phyloP scores from a whole-genome alignment of 2,888 invertebrate genomes.

The Andrena dorsata region DNA sequence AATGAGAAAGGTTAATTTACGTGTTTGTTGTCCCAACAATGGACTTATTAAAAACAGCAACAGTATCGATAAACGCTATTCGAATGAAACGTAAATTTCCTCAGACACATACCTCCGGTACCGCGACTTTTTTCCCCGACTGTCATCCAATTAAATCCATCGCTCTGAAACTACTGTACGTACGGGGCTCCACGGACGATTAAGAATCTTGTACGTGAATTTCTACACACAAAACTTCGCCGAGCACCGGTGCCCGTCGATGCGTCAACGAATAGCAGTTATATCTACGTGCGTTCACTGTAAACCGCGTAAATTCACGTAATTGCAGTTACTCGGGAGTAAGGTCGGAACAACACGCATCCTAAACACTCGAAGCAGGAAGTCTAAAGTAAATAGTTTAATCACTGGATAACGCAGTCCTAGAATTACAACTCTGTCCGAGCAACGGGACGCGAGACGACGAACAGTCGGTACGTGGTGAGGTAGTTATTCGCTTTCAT shows the following conservation, averaged over 20 bases:
- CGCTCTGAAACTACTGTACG: conserved; percentile 4
- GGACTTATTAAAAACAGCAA: background rate
- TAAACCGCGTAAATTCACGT: conserved; percentile 49
- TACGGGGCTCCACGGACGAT: conserved; percentile 12
- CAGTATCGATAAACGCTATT: background rate
- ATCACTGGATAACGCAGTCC: conserved; percentile 55
- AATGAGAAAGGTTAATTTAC: conserved; percentile 31
- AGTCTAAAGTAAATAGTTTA: conserved; percentile 60
- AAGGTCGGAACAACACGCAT: conserved; percentile 55
- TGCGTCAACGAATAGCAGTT: conserved; percentile 34
- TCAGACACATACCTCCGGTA: conserved; percentile 41
- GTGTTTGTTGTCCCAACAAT: background rate
- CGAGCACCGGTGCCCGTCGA: conserved; percentile 9
- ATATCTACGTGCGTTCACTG: conserved; percentile 17
- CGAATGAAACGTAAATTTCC: background rate
- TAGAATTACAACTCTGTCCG: conserved; percentile 55
- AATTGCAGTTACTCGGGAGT: conserved; percentile 54
- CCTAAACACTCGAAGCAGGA: conserved; percentile 63
- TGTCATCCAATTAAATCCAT: conserved; percentile 65
- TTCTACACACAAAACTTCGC: background rate
- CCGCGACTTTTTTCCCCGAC: conserved; percentile 22
- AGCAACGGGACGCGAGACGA: background rate
- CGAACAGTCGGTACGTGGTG: conserved; percentile 58
- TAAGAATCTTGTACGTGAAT: conserved; percentile 20
- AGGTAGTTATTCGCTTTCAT: conserved; percentile 20